Evolutionary conservation across 2,888 invertebrate genomes (phyloP), one percentile per base, ranked within the genome.

Genomic region (Xestoiulus laeticollis): DNA sequence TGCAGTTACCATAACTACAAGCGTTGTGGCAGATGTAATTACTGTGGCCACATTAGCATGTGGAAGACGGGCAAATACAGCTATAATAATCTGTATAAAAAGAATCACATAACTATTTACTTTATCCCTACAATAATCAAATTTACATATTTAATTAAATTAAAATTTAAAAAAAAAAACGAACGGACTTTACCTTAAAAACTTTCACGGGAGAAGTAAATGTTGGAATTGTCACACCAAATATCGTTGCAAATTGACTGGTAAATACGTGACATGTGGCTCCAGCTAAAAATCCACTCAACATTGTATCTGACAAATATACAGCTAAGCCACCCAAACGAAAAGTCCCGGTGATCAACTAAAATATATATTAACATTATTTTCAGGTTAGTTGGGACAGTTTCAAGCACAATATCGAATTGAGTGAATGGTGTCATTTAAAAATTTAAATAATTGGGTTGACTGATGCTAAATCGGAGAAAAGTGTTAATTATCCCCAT

Each of bases 251-350:
- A n/a, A 93, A 90, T 92, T 98, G 97, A 0, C 96, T 96, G 0
- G 95, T 94, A 83, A 96, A 93, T n/a, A 98, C 97, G 91, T 97
- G 96, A 90, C 96, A 94, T 0, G 97, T 96, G 2, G 97, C 96
- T 0, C 96, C 97, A 0, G 96, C 96, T 0, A 97, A 97, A 92
- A 98, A 96, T 1, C 97, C 97, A 88, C 96, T 96, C 26, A 97
- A 96, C 90, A 98, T 93, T 0, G 96, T 95, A 91, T 96, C 96
- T 0, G 96, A 96, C 59, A 97, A 93, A 26, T 96, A 92, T 0
- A 95, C 94, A 0, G 96, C 94, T 19, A 97, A 93, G 1, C 95
- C 94, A 0, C 97, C 97, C 88, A 97, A 93, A 30, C 95, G 94
- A 87, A 96, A 92, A 86, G 95, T 90, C 92, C 95, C 96, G 96